Evolutionary conservation across 2,888 invertebrate genomes (phyloP), one percentile per base, ranked within the genome.

Genomic region (Melikaiella ostensackeni): DNA sequence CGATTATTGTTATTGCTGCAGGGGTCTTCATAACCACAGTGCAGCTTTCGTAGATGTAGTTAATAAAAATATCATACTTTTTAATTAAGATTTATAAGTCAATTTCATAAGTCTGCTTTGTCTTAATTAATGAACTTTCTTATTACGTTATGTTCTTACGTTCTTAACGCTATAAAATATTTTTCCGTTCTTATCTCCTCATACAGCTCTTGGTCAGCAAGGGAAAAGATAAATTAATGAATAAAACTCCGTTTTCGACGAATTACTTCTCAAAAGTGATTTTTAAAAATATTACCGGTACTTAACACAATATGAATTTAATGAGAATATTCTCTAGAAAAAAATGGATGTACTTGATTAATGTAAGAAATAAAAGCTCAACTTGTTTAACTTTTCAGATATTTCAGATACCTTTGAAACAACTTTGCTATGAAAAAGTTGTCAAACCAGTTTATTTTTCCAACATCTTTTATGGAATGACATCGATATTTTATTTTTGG

Each of bases 51-150:
- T 50, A 27, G 30, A 50, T 70, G 66, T n/a, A 46, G 13, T 19
- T 30, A 30, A 46, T 30, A 70, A 70, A 70, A 50, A 70, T 70
- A 70, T 50, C 50, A 27, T 27, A 70, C 70, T 70, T 70, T 70
- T 70, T 50, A 70, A 70, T 70, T 70, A 70, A 70, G 50, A 50
- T 70, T 70, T 70, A 70, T 70, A 70, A 50, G 70, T 50, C 70
- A 50, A 70, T 70, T 70, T 70, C 50, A 50, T 27, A 70, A 70
- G 70, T 70, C 70, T 33, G 30, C 50, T 66, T 66, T 66, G 66
- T 70, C 70, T 50, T 70, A 70, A 70, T 70, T 70, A 70, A 70
- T 30, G 70, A 30, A 46, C 30, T 50, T 50, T 70, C 50, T 50
- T 70, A 70, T 50, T 50, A 50, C 70, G 6, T 24, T 24, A 33